These are phyloP conservation scores for Coregonus suidteri DNA, from an alignment of 2,797 vertebrate species.

Conservation along the genomic window DNA sequence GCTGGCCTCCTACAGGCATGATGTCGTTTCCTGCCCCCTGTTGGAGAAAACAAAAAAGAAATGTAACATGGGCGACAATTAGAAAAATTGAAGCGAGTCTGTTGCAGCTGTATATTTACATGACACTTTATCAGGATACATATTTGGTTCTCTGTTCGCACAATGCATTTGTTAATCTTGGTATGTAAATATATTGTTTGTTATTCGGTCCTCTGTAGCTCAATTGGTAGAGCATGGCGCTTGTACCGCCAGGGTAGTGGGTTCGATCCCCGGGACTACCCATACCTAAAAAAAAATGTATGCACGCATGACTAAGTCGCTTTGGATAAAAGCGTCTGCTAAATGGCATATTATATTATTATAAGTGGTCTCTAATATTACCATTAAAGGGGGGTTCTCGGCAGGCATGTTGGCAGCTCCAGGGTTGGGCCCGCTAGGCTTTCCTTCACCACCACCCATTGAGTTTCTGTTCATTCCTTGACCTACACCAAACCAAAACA, in stretches of 20 bases:
- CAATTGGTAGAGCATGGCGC: no score
- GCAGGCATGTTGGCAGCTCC: conserved; percentile 80
- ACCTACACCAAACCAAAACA: conserved; percentile 31
- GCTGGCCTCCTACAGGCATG: conserved; percentile 79
- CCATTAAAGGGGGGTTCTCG: conserved; percentile 84
- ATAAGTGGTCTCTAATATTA: conserved; percentile 44
- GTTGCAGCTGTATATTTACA: not conserved
- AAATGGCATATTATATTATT: no score
- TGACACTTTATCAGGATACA: not conserved
- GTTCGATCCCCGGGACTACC: no score
- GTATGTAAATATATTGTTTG: not conserved
- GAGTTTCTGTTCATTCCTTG: conserved; percentile 87
- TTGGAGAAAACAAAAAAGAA: not conserved
- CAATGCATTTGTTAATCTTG: not conserved
- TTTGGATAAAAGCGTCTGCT: no score
- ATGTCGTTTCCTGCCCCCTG: conserved; percentile 79
- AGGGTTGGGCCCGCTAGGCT: conserved; percentile 69
- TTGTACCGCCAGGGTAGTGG: no score
- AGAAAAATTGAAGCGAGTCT: not conserved
- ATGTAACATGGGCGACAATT: not conserved
- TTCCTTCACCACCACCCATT: conserved; percentile 73
- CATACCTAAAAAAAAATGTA: no score
- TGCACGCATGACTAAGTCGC: no score
- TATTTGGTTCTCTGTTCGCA: not conserved
- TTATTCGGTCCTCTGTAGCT: not conserved